Evolutionary conservation across 1,140 invertebrate species (phyloP), one percentile per base, ranked within the genome.

Genomic region (Neuroterus valhalla): DNA sequence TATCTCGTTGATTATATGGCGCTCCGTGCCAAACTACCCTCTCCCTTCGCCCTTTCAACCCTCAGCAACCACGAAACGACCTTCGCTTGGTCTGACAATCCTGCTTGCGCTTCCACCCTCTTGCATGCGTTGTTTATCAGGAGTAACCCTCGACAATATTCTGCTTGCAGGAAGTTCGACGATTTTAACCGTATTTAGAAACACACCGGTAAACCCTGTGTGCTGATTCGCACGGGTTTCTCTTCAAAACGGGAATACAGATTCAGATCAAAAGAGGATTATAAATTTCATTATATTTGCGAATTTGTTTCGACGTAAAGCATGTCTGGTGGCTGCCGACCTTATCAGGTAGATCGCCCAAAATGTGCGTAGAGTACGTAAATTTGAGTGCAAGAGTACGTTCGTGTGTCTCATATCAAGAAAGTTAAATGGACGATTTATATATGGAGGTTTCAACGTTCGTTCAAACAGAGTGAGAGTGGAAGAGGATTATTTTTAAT

Each of bases 1-100:
- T 78, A 77, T 73, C 80, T 81, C 81, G 80, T 85, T 86, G 81
- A 86, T 87, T 86, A 86, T 86, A 87, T 78, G 81, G 66, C 82
- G 77, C 74, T 76, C 71, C 79, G 75, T 85, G 81, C 84, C 84
- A 84, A 86, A 85, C 81, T 82, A 69, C 73, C 81, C 74, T 31
- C 21, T 66, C 46, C 70, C 48, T 23, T 71, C 26, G 48, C 10
- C 70, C 43, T 14, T 55, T 62, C 70, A 46, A n/a, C 26, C 70
- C 31, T 48, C 50, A 26, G 14, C 52, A 62, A 62, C 23, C 23
- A 3, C 26, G 19, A 62, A 62, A 62, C 55, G 55, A 62, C 55
- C 55, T 62, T 62, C 55, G 21, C 21, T n/a, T 12, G 23, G 2
- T 62, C 55, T 31, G 52, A 62, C 52, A 23, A 62, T 62, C 52